A percentile compares a stretch with the other conserved stretches of the same genome.
Conservation (phyloP, 2,888 invertebrate genomes). For the Mimachlamys varia region DNA sequence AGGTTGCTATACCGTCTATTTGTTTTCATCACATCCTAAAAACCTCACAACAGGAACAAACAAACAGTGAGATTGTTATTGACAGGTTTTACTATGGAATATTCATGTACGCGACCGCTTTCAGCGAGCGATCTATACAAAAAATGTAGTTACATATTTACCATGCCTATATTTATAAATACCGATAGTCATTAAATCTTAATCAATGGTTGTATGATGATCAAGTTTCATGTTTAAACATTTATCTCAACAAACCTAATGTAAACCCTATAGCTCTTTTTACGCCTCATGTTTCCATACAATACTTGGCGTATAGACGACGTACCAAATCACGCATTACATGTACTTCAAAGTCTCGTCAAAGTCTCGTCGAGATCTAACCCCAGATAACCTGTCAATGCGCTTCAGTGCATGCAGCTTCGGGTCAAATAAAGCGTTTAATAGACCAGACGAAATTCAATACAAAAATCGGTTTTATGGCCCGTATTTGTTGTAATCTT, state of each 20-base stretch:
- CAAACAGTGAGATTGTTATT: too few species aligned
- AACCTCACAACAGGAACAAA: too few species aligned
- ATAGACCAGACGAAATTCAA: not conserved
- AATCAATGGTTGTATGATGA: not conserved
- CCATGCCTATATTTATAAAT: too few species aligned
- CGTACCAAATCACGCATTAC: not conserved
- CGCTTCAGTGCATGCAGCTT: not conserved
- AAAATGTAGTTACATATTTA: too few species aligned
- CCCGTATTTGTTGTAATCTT: not conserved
- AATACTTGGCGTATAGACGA: not conserved
- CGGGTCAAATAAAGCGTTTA: not conserved
- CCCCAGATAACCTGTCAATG: not conserved
- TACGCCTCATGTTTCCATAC: not conserved
- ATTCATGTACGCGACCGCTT: too few species aligned
- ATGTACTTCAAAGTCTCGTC: conserved; percentile 3
- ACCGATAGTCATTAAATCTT: too few species aligned
- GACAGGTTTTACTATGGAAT: too few species aligned
- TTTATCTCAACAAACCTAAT: not conserved
- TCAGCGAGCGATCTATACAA: too few species aligned
- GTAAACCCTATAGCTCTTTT: not conserved
- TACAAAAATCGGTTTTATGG: not conserved
- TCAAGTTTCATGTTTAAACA: not conserved
- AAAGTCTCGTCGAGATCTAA: not conserved
- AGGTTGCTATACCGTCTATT: too few species aligned
- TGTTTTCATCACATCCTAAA: too few species aligned